Evolutionary conservation across 2,113 vertebrate genomes (phyloP).

Genomic region (Anguilla rostrata): DNA sequence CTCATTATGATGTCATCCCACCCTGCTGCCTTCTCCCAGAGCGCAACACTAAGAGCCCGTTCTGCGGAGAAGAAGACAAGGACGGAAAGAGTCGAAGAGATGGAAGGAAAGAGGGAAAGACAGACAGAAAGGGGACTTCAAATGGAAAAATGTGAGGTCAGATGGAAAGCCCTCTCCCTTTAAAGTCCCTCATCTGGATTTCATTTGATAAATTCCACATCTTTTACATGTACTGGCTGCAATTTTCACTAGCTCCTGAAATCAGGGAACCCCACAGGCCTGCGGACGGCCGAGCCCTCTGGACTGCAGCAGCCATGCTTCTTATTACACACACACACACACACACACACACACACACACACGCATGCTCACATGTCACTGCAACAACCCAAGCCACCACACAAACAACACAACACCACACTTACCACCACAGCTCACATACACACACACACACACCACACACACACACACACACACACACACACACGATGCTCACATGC

Average conservation of each 20-base stretch:
- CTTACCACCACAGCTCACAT: too few relatives aligned
- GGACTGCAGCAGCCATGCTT: slow-evolving; percentile 39
- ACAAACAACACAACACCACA: too few relatives aligned
- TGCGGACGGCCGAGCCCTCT: slow-evolving; percentile 25
- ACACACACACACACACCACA: too few relatives aligned
- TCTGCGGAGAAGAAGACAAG: slow-evolving; percentile 36
- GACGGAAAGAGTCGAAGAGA: slow-evolving; percentile 34
- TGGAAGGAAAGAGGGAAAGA: slow-evolving; percentile 39
- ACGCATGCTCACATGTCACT: neutral
- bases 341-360: slow-evolving; percentile 36
- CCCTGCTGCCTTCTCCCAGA: neutral
- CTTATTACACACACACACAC: slow-evolving; percentile 40
- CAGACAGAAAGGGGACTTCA: slow-evolving; percentile 43
- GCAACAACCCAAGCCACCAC: too few relatives aligned
- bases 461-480: too few relatives aligned
- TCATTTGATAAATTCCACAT: slow-evolving; percentile 73
- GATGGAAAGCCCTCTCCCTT: slow-evolving; percentile 55
- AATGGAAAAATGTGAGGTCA: slow-evolving; percentile 63
- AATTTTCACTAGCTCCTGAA: slow-evolving; percentile 63
- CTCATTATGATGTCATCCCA: neutral
- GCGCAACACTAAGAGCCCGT: neutral
- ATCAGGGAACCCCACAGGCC: slow-evolving; percentile 36
- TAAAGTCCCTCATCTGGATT: slow-evolving; percentile 72
- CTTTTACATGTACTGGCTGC: slow-evolving; percentile 66
- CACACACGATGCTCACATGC: too few relatives aligned